A percentile compares a stretch with the other conserved stretches of the same genome.
These are phyloP conservation scores for Australoheros facetus DNA, from an alignment of 2,797 vertebrate genomes.

Conservation along the genomic window DNA sequence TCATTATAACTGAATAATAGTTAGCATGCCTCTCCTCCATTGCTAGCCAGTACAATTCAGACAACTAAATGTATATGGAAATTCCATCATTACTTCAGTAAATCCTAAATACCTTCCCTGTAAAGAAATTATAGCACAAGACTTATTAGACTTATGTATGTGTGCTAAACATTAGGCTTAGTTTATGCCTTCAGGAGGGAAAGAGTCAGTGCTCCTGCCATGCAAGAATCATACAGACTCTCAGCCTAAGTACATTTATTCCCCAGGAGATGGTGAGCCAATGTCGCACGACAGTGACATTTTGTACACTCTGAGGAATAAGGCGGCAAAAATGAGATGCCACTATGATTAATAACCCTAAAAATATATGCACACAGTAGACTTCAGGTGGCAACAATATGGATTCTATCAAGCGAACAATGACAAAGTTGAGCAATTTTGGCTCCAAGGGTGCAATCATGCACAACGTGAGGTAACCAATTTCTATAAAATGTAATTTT, in stretches of 20 bases:
- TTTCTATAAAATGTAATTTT: slow-evolving; percentile 44
- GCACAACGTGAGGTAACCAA: slow-evolving; percentile 1
- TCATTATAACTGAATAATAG: background rate
- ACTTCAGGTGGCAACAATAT: slow-evolving; percentile 42
- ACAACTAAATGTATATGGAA: background rate
- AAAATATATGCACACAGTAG: slow-evolving; percentile 45
- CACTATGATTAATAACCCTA: slow-evolving; percentile 70
- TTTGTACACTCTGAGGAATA: slow-evolving; percentile 42
- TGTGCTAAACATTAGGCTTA: slow-evolving; percentile 51
- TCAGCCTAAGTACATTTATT: slow-evolving; percentile 55
- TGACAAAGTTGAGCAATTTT: slow-evolving; percentile 54
- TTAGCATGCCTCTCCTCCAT: background rate
- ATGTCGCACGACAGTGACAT: slow-evolving; percentile 46
- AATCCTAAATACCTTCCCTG: slow-evolving; percentile 7
- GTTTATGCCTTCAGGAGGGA: slow-evolving; percentile 40
- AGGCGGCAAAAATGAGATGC: slow-evolving; percentile 58
- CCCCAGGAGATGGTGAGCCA: slow-evolving; percentile 37
- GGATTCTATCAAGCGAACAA: slow-evolving; percentile 30
- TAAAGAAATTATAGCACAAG: slow-evolving; percentile 10
- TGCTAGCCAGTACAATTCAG: background rate
- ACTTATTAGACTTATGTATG: slow-evolving; percentile 33
- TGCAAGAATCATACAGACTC: slow-evolving; percentile 43
- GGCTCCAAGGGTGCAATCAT: slow-evolving; percentile 27
- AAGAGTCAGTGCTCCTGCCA: slow-evolving; percentile 22
- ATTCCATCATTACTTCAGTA: background rate